A percentile compares a stretch with the other conserved stretches of the same genome.
Conservation (phyloP, 2,113 vertebrate species). For the Mastomys natalensis region DNA sequence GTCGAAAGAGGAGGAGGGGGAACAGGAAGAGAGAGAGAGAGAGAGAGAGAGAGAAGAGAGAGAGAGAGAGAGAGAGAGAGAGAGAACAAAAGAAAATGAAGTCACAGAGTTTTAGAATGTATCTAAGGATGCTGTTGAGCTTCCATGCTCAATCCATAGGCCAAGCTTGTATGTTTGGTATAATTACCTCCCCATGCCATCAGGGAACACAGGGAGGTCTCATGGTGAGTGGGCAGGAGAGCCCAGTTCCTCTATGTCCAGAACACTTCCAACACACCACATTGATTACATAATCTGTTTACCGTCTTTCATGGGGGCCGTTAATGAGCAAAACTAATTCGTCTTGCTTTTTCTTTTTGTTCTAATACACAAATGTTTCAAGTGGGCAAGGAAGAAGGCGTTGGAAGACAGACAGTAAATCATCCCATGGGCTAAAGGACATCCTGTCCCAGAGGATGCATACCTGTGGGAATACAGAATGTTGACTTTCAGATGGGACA, state of each 20-base stretch:
- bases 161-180: neutral
- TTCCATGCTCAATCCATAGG: neutral
- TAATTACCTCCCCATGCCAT: neutral
- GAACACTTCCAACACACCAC: neutral
- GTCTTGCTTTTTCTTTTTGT: neutral
- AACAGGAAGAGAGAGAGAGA: too few species aligned
- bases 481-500: accelerated
- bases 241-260: neutral
- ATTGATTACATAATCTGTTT: neutral
- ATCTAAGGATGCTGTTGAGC: neutral
- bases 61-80: neutral
- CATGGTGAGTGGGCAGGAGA: neutral
- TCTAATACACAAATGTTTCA: neutral
- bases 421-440: neutral
- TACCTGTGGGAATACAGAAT: neutral
- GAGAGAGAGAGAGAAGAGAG: too few species aligned
- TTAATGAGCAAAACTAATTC: neutral
- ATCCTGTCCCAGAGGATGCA: neutral
- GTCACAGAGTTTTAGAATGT: neutral
- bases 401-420: neutral
- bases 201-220: neutral
- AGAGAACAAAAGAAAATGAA: neutral
- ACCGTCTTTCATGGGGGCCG: neutral
- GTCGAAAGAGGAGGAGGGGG: neutral
- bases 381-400: neutral